phyloP scores from a whole-genome alignment of 64 coral and sea anemone species.

The Exaiptasia diaphana region DNA sequence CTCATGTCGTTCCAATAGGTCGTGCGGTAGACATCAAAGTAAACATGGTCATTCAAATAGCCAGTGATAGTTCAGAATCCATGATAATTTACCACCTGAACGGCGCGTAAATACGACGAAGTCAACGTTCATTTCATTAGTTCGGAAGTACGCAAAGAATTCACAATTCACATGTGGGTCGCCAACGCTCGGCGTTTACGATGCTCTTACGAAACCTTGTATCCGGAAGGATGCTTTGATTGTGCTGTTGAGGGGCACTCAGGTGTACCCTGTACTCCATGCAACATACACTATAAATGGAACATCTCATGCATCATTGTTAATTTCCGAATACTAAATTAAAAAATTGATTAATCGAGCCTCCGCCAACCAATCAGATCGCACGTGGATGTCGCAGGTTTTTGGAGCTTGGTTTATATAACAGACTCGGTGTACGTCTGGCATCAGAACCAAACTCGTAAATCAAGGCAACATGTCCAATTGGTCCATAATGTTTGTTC shows the following conservation, averaged over 20 bases:
- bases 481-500: no score
- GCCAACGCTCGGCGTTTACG: neutral
- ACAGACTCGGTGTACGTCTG: neutral
- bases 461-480: neutral
- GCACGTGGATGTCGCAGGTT: conserved; percentile 11
- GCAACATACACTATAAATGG: conserved; percentile 6
- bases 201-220: neutral
- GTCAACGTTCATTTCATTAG: neutral
- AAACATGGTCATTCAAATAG: neutral
- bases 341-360: conserved; percentile 56
- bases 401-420: conserved; percentile 15
- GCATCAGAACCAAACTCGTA: neutral
- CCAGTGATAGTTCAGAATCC: neutral
- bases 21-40: conserved; percentile 7
- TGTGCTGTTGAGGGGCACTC: neutral
- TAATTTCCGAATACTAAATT: conserved; percentile 45
- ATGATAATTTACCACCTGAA: no score
- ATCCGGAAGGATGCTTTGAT: conserved; percentile 9
- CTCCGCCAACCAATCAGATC: conserved; percentile 31
- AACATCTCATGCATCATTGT: conserved; percentile 36
- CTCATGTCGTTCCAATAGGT: neutral
- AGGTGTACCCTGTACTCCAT: conserved; percentile 20
- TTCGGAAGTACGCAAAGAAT: neutral
- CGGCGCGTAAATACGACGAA: no score
- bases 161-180: neutral